phyloP scores from a whole-genome alignment of 2,797 vertebrate genomes.

The Lithobates pipiens region DNA sequence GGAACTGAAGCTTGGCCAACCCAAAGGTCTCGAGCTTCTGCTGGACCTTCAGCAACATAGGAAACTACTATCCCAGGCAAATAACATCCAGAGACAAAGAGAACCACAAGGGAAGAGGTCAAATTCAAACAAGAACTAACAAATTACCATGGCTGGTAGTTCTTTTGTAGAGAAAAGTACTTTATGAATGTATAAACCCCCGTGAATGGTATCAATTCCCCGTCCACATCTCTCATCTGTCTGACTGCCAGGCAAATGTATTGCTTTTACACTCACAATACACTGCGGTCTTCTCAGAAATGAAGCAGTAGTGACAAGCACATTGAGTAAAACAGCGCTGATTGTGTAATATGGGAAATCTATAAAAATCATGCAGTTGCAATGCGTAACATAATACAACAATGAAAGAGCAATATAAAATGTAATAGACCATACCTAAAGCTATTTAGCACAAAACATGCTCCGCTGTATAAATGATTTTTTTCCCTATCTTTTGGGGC shows the following conservation, averaged over 20 bases:
- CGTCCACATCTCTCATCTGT: not conserved
- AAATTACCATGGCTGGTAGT: not conserved
- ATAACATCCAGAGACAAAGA: not conserved
- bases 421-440: slow-evolving; percentile 1
- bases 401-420: not conserved
- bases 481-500: not conserved
- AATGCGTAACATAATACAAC: not conserved
- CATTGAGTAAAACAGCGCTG: not conserved
- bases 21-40: not conserved
- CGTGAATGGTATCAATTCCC: not conserved
- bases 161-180: not conserved
- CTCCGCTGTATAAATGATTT: not conserved
- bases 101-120: not conserved
- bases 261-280: slow-evolving; percentile 6
- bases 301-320: not conserved
- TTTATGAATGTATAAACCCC: not conserved
- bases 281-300: not conserved
- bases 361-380: not conserved
- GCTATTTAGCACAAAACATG: not conserved
- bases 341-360: slow-evolving; percentile 8
- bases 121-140: not conserved
- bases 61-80: not conserved
- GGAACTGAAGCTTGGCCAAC: not conserved
- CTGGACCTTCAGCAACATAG: not conserved
- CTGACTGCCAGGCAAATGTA: slow-evolving; percentile 14